Conservation (phyloP, 1,140 invertebrate species). For the Acyrthosiphon pisum region DNA sequence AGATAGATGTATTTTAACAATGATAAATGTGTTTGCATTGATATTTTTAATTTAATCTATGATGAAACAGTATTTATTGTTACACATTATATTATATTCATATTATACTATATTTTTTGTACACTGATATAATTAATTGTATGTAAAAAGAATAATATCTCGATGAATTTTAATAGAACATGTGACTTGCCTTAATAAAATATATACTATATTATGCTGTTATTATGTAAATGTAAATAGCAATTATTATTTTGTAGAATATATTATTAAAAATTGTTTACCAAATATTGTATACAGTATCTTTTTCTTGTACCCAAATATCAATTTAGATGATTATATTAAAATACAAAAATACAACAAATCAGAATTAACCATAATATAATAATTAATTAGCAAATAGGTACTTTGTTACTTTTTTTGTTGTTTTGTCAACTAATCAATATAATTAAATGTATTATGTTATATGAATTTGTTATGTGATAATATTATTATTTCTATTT, state of each 20-base stretch:
- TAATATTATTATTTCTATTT: slow-evolving; percentile 18
- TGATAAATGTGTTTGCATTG: background rate
- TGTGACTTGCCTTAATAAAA: slow-evolving; percentile 11
- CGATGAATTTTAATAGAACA: background rate
- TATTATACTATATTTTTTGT: background rate
- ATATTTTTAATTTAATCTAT: background rate
- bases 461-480: slow-evolving; percentile 7
- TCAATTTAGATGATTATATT: background rate
- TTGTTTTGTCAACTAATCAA: slow-evolving; percentile 35
- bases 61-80: background rate
- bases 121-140: background rate
- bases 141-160: background rate
- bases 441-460: slow-evolving; percentile 4
- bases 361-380: slow-evolving; percentile 22
- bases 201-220: background rate
- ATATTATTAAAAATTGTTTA: slow-evolving; percentile 1
- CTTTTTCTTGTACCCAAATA: background rate
- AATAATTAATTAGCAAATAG: slow-evolving; percentile 13
- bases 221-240: background rate
- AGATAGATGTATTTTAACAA: background rate
- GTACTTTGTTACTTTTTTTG: slow-evolving; percentile 5
- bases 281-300: background rate
- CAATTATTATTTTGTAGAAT: background rate
- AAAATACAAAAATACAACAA: background rate
- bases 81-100: slow-evolving; percentile 4